Evolutionary conservation across 2,797 vertebrate species (phyloP).

Genomic region (Tokudaia tokunoshimensis): DNA sequence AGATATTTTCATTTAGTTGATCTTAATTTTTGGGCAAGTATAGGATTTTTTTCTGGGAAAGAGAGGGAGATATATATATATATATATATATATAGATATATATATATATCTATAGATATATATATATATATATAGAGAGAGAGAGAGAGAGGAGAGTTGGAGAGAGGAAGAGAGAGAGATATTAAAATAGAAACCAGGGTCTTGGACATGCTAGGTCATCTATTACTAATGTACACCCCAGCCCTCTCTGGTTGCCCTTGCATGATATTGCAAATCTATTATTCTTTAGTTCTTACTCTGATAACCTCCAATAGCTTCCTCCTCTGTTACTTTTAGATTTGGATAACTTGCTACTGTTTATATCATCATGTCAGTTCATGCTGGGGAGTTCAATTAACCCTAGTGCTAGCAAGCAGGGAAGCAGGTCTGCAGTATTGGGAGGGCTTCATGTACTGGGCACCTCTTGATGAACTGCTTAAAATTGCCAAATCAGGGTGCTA

Average conservation of each 20-base stretch:
- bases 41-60: not conserved
- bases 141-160: too few relatives aligned
- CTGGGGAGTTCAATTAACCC: not conserved
- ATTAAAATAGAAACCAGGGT: not conserved
- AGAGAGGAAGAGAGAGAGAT: too few relatives aligned
- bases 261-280: not conserved
- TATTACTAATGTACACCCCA: not conserved
- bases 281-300: not conserved
- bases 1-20: not conserved
- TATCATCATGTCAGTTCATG: not conserved
- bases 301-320: not conserved
- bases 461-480: not conserved
- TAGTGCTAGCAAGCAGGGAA: constrained; percentile 6
- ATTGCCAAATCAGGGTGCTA: not conserved
- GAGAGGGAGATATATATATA: too few relatives aligned
- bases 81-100: too few relatives aligned
- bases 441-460: not conserved
- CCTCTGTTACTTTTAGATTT: not conserved
- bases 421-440: not conserved
- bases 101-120: too few relatives aligned
- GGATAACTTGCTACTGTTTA: not conserved
- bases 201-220: not conserved
- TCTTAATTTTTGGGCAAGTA: not conserved
- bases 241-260: not conserved
- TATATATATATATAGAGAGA: too few relatives aligned